Percentiles rank a stretch among this genome's conserved stretches.
Evolutionary conservation across 2,797 vertebrate genomes (phyloP).

Genomic region (Amblyraja radiata): DNA sequence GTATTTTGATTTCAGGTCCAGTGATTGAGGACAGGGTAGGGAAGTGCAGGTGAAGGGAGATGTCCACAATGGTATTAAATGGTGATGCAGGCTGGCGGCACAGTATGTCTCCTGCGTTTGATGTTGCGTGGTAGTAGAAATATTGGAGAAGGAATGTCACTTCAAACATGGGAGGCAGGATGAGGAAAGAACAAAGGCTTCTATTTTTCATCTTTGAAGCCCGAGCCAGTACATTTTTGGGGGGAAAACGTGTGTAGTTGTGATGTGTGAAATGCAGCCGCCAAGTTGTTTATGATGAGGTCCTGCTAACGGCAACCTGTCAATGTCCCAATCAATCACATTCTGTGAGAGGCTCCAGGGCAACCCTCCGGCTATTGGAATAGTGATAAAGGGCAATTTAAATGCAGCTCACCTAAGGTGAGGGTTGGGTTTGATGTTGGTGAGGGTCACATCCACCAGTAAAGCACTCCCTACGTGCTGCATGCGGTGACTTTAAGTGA

Average conservation of each 20-base stretch:
- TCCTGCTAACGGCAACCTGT: neutral
- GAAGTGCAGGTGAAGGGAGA: too few relatives aligned
- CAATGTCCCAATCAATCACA: neutral
- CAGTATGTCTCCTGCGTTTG: too few relatives aligned
- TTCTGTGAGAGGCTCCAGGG: neutral
- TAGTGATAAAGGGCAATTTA: neutral
- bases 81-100: too few relatives aligned
- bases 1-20: too few relatives aligned
- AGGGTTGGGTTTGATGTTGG: neutral
- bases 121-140: neutral
- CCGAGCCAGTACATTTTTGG: too few relatives aligned
- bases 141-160: neutral
- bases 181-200: neutral
- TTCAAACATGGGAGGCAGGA: neutral
- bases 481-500: neutral
- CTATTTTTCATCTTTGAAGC: neutral
- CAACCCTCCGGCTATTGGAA: neutral
- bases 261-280: neutral
- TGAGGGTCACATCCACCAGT: neutral
- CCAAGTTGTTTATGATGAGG: neutral
- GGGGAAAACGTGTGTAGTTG: too few relatives aligned
- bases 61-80: too few relatives aligned
- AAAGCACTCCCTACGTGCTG: neutral
- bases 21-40: too few relatives aligned
- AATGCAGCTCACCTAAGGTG: neutral